Percentiles rank a stretch among this genome's conserved stretches.
phyloP scores from a whole-genome alignment of 2,797 vertebrate genomes.

The Acanthornis magna region DNA sequence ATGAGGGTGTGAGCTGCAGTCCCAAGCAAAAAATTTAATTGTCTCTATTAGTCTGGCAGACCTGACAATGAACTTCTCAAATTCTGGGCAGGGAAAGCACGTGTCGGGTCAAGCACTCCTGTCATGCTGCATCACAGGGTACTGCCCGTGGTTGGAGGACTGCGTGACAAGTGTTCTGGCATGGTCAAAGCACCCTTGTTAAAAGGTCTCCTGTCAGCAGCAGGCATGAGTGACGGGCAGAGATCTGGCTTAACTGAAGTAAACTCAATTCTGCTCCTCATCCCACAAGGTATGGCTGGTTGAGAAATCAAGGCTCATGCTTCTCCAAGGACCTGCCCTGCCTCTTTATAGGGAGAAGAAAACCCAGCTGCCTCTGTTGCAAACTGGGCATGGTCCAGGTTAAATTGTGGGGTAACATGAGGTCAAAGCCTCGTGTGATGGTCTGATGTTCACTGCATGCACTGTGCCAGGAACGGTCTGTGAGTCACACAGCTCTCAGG shows the following conservation, averaged over 20 bases:
- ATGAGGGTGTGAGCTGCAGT: not conserved
- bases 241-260: not conserved
- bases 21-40: not conserved
- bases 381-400: not conserved
- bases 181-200: not conserved
- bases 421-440: not conserved
- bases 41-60: not conserved
- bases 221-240: not conserved
- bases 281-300: not conserved
- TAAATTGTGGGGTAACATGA: not conserved
- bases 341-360: not conserved
- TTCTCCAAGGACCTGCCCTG: not conserved
- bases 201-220: not conserved
- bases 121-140: not conserved
- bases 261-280: not conserved
- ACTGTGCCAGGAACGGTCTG: not conserved
- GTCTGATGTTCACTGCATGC: rapidly evolving
- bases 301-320: not conserved
- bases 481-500: not conserved
- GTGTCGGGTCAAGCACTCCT: not conserved
- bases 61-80: not conserved
- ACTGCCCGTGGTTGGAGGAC: not conserved
- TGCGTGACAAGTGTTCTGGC: not conserved
- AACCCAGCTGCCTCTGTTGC: not conserved
- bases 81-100: not conserved